Base-by-base conservation (phyloP, 2,113 vertebrate species). In the Sporophila hypoxantha region DNA sequence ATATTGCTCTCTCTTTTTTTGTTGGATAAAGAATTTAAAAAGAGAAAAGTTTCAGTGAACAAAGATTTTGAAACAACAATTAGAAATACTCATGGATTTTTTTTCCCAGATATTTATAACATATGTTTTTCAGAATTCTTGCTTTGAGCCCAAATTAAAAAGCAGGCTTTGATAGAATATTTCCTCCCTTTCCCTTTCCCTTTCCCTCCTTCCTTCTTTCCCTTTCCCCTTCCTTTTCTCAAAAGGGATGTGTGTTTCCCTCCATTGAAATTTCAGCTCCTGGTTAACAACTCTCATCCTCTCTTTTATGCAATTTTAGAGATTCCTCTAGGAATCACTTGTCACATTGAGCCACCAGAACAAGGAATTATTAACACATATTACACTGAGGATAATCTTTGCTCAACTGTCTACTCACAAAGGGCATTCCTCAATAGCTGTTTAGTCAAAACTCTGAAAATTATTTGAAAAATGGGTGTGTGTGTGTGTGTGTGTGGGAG, bases 361-460 rank as follows among this genome's bases (percentile, higher is more conserved):
- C 22, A 39, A 92, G 67, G 57, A 94, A 85, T 87, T 93, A 77
- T 49, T 67, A 80, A 74, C n/a, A 53, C 46, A 17, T 71, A 53
- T 87, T 90, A 86, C 75, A 66, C 12, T 42, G 37, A 85, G 7
- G 49, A 86, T 83, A 64, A 82, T 76, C 59, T 82, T 77, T 91
- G 56, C 65, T 92, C 70, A 93, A 44, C 77, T 91, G 18, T 52
- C 77, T 92, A 59, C 85, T 94, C 76, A 73, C 65, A 90, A 78
- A 93, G 77, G 64, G 9, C 42, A 92, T 94, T 61, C 57, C 67
- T 91, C 78, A 85, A 80, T 74, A 78, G 34, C 74, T 93, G 34
- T 87, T 94, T 89, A 74, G 82, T 68, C 36, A 90, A 79, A 90
- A 23, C 29, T 78, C 41, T 80, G 57, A 87, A 95, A 93, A 46